Percentiles rank a stretch among this genome's conserved stretches.
Conservation (phyloP, 2,888 invertebrate species). For the Temnothorax ravouxi region DNA sequence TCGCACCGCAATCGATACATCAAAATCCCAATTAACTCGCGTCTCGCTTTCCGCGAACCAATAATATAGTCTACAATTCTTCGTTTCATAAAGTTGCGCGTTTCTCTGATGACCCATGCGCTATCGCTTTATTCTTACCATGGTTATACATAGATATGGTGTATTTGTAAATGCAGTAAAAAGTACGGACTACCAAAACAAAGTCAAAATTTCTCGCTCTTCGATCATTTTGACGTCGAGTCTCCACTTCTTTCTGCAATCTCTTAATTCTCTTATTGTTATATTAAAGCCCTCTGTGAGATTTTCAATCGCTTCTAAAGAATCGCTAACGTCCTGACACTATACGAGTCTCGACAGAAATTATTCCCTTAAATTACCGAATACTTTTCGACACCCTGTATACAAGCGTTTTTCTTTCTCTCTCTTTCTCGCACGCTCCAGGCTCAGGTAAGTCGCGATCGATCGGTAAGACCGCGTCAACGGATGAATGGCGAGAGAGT, state of each 20-base stretch:
- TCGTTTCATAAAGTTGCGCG: not conserved
- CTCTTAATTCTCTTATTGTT: not conserved
- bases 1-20: slow-evolving; percentile 19
- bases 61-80: not conserved
- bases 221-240: not conserved
- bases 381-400: not conserved
- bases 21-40: slow-evolving; percentile 39
- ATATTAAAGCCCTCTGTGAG: not conserved
- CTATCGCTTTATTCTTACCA: not conserved
- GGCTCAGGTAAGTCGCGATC: slow-evolving; percentile 44
- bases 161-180: not conserved
- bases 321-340: not conserved
- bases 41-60: slow-evolving; percentile 14
- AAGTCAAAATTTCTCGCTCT: not conserved
- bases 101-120: not conserved
- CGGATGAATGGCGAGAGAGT: slow-evolving; percentile 60
- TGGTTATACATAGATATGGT: not conserved
- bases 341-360: not conserved
- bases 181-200: not conserved
- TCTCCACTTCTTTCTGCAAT: not conserved
- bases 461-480: slow-evolving; percentile 53
- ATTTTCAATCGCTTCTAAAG: not conserved
- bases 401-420: not conserved
- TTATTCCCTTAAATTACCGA: not conserved
- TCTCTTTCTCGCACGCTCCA: not conserved